Evolutionary conservation across 2,888 invertebrate genomes (phyloP).

Genomic region (Heliconius ethilla): DNA sequence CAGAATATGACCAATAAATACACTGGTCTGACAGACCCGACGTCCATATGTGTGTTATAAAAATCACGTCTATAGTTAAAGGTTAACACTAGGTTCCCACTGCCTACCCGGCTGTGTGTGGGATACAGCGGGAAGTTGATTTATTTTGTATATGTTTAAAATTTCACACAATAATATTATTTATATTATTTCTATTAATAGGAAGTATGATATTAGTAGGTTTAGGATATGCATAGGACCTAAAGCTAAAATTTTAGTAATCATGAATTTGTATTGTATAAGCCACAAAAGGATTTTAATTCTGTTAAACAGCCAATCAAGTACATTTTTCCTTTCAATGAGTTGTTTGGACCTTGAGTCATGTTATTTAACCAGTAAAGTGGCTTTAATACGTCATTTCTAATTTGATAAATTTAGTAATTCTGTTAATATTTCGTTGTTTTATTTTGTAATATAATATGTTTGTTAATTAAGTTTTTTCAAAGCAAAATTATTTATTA

Average conservation of each 20-base stretch:
- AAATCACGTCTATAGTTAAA: too few species aligned
- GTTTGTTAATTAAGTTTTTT: not conserved
- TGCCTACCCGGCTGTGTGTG: too few species aligned
- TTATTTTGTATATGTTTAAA: too few species aligned
- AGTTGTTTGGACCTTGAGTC: constrained; percentile 26
- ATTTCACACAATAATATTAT: too few species aligned
- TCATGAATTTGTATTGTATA: not conserved
- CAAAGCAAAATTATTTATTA: too few species aligned
- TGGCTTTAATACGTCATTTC: constrained; percentile 21
- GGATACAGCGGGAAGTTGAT: too few species aligned
- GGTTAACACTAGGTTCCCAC: too few species aligned
- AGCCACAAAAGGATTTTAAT: not conserved
- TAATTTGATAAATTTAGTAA: constrained; percentile 14
- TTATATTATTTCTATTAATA: too few species aligned
- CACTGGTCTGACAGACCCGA: too few species aligned
- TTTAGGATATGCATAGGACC: not conserved
- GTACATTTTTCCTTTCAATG: constrained; percentile 9
- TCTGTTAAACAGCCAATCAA: not conserved
- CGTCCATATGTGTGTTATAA: too few species aligned
- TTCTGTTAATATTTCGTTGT: not conserved
- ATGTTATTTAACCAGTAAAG: constrained; percentile 23
- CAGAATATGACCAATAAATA: too few species aligned
- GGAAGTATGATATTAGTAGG: too few species aligned
- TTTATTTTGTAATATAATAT: not conserved
- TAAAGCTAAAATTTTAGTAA: not conserved